Evolutionary conservation across 2,888 invertebrate genomes (phyloP), one percentile per base, ranked within the genome.

Genomic region (Agriopis leucophaearia): DNA sequence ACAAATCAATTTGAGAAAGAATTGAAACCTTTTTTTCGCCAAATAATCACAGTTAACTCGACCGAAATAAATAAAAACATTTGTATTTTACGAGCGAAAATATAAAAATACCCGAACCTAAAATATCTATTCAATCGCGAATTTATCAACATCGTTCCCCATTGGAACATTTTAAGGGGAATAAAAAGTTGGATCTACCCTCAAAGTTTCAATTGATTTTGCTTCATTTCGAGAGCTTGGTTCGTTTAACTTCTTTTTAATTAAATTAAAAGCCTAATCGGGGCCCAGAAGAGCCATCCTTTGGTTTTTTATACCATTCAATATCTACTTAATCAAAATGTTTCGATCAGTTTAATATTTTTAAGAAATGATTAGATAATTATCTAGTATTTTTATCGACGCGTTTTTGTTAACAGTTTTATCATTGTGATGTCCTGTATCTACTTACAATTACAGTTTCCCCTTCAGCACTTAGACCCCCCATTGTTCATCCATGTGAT

Each of bases 211-310:
- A 88, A 88, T 88, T 85, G 86, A 87, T 87, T 88, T 82, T 80
- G 83, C 80, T 81, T 80, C 80, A 81, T 83, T 82, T 80, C 79
- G 81, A 80, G 81, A 76, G 83, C 77, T 77, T 81, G 86, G 85
- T 84, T 88, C 89, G 86, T 86, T 88, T 86, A 88, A 89, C 89
- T 88, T 90, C 83, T 88, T 90, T 90, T 89, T 88, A 91, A 91
- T 91, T 91, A 88, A 91, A 90, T 86, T 82, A 86, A 83, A 80
- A 81, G 76, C 76, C 86, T 87, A 88, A 86, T 88, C 86, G 85
- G 64, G 73, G 74, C 69, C 67, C 76, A 74, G 71, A 73, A 74
- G 74, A 76, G 59, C 57, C 57, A 74, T 72, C 76, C 72, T 56
- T 66, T 54, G 71, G 71, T 59, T 73, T 81, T n/a, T 80, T 79